Conservation (phyloP, 2,888 invertebrate species). For the Stomorhina lunata region DNA sequence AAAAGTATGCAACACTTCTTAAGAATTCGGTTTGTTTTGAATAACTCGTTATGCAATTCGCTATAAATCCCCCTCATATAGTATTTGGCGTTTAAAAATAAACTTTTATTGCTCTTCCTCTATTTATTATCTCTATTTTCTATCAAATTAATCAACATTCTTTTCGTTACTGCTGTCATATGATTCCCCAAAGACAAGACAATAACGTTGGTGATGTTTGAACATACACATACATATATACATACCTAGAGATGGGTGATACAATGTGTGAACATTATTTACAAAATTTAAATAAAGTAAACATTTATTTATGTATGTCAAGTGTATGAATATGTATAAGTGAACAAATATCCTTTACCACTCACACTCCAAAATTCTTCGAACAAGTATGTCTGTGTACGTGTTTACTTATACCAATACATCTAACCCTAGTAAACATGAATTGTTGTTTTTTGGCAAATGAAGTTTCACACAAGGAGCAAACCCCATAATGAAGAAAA, state of each 20-base stretch:
- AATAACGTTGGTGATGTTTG: conserved; percentile 15
- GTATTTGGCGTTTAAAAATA: not conserved
- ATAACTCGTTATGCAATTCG: too few relatives aligned
- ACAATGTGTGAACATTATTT: conserved; percentile 59
- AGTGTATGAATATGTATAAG: not conserved
- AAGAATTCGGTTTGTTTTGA: too few relatives aligned
- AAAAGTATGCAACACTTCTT: too few relatives aligned
- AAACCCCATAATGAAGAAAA: too few relatives aligned
- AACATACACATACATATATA: too few relatives aligned
- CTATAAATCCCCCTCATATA: too few relatives aligned
- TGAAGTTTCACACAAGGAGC: not conserved
- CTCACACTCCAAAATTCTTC: not conserved
- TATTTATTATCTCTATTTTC: not conserved
- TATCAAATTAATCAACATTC: conserved; percentile 11
- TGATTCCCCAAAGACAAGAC: conserved; percentile 33
- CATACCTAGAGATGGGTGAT: too few relatives aligned
- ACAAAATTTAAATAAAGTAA: conserved; percentile 61
- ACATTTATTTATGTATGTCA: conserved; percentile 31
- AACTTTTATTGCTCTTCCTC: not conserved
- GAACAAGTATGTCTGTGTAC: not conserved
- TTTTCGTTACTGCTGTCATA: conserved; percentile 4
- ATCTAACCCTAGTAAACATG: not conserved
- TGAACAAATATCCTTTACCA: not conserved
- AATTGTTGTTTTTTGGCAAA: conserved; percentile 2
- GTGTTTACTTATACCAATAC: not conserved